Percentiles rank a stretch among this genome's conserved stretches.
phyloP scores from a whole-genome alignment of 2,797 vertebrate genomes.

The Pangasius djambal region DNA sequence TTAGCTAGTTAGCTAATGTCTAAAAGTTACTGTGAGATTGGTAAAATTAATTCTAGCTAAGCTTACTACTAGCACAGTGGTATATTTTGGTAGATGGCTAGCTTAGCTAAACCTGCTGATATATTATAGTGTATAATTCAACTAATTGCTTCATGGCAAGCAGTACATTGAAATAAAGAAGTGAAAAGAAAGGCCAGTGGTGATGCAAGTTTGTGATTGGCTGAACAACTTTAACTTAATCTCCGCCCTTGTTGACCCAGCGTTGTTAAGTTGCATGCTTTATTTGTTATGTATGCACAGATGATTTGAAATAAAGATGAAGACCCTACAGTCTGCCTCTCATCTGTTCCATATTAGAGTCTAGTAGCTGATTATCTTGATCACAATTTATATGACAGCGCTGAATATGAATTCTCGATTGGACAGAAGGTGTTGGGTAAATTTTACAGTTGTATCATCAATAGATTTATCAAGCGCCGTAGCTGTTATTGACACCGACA shows the following conservation, averaged over 20 bases:
- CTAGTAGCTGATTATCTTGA: background rate
- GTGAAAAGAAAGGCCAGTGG: background rate
- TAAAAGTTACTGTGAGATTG: background rate
- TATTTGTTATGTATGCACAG: background rate
- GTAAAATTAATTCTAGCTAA: background rate
- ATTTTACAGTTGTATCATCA: background rate
- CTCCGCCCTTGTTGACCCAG: background rate
- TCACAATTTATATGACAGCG: background rate
- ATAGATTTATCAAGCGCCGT: background rate
- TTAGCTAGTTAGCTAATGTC: background rate
- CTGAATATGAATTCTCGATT: background rate
- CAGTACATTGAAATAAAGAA: background rate
- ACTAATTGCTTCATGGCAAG: background rate
- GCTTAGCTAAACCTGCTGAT: background rate
- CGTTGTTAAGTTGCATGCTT: background rate
- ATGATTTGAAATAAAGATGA: background rate
- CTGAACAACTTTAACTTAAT: background rate
- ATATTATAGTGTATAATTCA: background rate
- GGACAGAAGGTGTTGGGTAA: background rate
- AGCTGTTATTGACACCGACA: background rate
- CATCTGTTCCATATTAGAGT: background rate
- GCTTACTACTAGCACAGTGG: too few relatives aligned
- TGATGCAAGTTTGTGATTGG: background rate
- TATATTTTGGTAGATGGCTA: background rate
- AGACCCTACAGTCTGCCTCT: background rate